Evolutionary conservation across 2,888 invertebrate species (phyloP), one percentile per base, ranked within the genome.

Genomic region (Pyrocoelia pectoralis): DNA sequence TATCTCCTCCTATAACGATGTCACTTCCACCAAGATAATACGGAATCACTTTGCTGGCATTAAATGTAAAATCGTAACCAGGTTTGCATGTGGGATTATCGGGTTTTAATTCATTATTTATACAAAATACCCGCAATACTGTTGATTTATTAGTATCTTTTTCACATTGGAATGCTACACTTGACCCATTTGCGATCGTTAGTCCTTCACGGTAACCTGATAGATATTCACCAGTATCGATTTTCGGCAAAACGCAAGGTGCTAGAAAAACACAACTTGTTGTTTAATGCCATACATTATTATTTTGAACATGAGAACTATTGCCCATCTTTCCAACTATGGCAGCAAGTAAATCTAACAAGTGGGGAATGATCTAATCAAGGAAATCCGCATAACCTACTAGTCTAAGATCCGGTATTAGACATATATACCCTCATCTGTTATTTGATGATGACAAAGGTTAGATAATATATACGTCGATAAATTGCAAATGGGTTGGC

Each of bases 181-280:
- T 88, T 0, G 92, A 90, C 0, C 92, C 93, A 73, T 94, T 93
- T 0, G 91, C 91, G 17, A 94, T 92, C 0, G 90, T 92, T 3
- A 93, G 84, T 0, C 93, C 93, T 1, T 90, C 86, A 46, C 93
- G 83, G 80, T 93, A 94, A 0, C 93, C 93, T 0, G 86, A 88
- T 75, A 90, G 86, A 78, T 91, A 92, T n/a, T 87, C 86, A 0
- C 91, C 91, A 52, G 89, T 85, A 50, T 84, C 81, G 12, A 92
- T 86, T 2, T 84, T 81, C 0, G 91, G 90, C 2, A 92, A 82
- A 70, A 88, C 87, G 71, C 91, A 92, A 0, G 91, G 89, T 0
- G 88, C 90, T 88, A 70, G 71, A 49, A 61, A 8, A 29, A 15
- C 0, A 24, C n/a, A n/a, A n/a, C n/a, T n/a, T n/a, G n/a, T n/a